Conservation (phyloP, 2,888 invertebrate genomes). For the Oscheius sp. region DNA sequence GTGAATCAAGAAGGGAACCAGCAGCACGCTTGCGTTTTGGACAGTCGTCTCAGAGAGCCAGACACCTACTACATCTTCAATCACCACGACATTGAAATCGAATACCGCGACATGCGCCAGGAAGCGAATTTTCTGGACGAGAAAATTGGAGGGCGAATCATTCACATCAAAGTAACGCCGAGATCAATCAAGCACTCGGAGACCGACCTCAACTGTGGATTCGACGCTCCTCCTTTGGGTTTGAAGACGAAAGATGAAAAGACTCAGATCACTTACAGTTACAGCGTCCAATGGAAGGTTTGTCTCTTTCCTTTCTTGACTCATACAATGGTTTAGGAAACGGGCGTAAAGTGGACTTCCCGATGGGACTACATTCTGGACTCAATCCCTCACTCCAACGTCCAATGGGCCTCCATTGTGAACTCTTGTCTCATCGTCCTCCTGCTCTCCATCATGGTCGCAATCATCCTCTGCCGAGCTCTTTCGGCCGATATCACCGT, state of each 20-base stretch:
- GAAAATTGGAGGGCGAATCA: conserved; percentile 82
- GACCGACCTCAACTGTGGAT: conserved; percentile 72
- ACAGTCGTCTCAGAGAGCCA: conserved; percentile 67
- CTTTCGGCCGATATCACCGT: conserved; percentile 97
- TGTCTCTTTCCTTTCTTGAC: not conserved
- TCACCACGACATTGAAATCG: conserved; percentile 87
- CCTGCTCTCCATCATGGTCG: conserved; percentile 98
- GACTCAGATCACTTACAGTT: conserved; percentile 84
- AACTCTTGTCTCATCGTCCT: conserved; percentile 91
- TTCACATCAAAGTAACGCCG: conserved; percentile 77
- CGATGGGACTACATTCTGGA: conserved; percentile 99
- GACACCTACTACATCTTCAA: too few species aligned
- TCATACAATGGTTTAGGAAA: conserved; percentile 62
- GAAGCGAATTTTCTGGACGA: conserved; percentile 84
- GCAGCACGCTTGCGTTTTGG: conserved; percentile 77
- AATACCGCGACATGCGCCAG: conserved; percentile 86
- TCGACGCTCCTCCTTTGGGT: conserved; percentile 79
- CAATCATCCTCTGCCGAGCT: conserved; percentile 96
- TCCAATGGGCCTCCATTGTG: conserved; percentile 82
- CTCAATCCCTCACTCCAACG: conserved; percentile 92
- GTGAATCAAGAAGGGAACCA: conserved; percentile 79
- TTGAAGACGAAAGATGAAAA: conserved; percentile 78
- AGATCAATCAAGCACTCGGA: conserved; percentile 74
- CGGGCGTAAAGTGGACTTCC: conserved; percentile 90
- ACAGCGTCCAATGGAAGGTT: conserved; percentile 83